Evolutionary conservation across 2,888 invertebrate species (phyloP), one percentile per base, ranked within the genome.

Genomic region (Pachymerium ferrugineum): DNA sequence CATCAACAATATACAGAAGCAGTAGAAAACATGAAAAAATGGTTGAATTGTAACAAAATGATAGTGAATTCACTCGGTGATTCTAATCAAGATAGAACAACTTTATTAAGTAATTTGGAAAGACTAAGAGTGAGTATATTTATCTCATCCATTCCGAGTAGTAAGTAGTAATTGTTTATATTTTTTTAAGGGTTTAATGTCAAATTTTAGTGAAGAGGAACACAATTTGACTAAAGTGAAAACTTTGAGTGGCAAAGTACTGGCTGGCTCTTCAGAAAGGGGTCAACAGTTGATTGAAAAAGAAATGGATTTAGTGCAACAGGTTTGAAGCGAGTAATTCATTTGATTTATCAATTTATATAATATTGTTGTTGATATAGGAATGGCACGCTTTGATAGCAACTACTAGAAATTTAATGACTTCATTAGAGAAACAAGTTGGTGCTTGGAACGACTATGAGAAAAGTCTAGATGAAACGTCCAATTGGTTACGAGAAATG

Each of bases 1-100:
- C 95, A 95, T 81, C 93, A 94, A 79, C 90, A 91, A 78, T 94
- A 93, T 80, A 90, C 89, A 76, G 93, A 92, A 82, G 90, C 92
- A 19, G 91, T 93, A 0, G 88, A 91, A 84, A 93, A 94, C 77
- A 87, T 91, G 0, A 90, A 91, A 79, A 93, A 94, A 82, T 94
- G 93, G 89, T 86, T 94, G 19, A 91, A 92, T 80, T 89, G 91
- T 0, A 93, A 93, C 0, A 88, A 90, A 76, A 90, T 90, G 77
- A 91, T 92, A 0, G 89, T 94, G 0, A 87, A 79, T 78, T 85
- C 91, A 54, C 93, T 93, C 90, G 91, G 91, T 14, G 93, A 94
- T 80, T 85, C 89, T 0, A 92, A 91, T 77, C 84, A 93, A 74
- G 94, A 95, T 82, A 86, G 92, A 78, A 90, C 93, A 4, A 90